A percentile compares a stretch with the other conserved stretches of the same genome.
phyloP scores from a whole-genome alignment of 2,113 vertebrate species.

The Charadrius vociferus region DNA sequence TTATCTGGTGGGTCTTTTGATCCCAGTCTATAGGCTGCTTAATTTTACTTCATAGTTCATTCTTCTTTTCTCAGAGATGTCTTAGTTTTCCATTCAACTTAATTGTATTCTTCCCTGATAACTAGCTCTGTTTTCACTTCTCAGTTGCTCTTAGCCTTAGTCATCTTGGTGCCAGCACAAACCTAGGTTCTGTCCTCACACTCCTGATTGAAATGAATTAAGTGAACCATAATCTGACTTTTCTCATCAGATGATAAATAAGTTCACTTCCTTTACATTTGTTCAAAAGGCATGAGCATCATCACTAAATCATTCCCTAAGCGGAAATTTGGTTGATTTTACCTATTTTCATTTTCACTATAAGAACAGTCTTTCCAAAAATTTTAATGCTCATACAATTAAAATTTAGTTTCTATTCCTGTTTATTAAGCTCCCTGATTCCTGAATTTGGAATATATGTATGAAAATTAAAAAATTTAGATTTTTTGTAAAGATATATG shows the following conservation, averaged over 20 bases:
- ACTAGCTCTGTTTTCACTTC: neutral
- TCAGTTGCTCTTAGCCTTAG: neutral
- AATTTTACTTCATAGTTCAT: constrained; percentile 7
- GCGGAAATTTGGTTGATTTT: neutral
- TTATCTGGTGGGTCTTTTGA: constrained; percentile 7
- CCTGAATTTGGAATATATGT: neutral
- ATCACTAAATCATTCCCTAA: neutral
- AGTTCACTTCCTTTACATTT: neutral
- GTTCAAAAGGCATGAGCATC: neutral
- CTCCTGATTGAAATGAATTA: neutral
- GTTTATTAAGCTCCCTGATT: neutral
- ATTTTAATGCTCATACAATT: neutral
- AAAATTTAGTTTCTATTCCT: neutral
- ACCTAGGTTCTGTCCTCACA: neutral
- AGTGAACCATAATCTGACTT: neutral
- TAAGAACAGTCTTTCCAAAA: neutral
- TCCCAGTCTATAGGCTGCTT: neutral
- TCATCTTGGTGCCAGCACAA: neutral
- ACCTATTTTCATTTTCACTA: neutral
- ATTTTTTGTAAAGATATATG: neutral
- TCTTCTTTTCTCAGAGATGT: neutral
- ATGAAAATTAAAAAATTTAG: neutral
- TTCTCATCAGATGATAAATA: neutral
- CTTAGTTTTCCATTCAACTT: neutral
- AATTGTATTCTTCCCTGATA: neutral